phyloP scores from a whole-genome alignment of 2,113 vertebrate species.

The Tursiops truncatus region DNA sequence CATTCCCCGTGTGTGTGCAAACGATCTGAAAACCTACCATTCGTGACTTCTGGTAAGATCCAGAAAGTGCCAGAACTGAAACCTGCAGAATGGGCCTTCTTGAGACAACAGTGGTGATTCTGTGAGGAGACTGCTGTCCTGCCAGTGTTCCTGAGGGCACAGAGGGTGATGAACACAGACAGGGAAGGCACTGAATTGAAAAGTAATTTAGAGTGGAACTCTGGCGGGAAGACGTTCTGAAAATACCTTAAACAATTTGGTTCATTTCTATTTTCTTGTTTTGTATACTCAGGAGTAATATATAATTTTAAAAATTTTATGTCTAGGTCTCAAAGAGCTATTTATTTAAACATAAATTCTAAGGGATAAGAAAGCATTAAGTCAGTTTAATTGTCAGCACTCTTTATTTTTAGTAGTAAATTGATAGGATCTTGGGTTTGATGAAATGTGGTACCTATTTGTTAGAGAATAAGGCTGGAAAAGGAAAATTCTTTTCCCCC shows the following conservation, averaged over 20 bases:
- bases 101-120: background rate
- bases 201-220: background rate
- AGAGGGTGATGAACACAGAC: background rate
- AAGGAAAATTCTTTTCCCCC: background rate
- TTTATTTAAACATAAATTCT: background rate
- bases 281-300: background rate
- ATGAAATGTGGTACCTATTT: background rate
- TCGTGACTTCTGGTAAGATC: background rate
- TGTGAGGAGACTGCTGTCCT: background rate
- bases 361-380: background rate
- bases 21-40: background rate
- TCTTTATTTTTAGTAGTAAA: background rate
- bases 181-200: background rate
- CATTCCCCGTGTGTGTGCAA: background rate
- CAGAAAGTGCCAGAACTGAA: conserved; percentile 1
- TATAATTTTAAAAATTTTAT: background rate
- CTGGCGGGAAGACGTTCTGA: background rate
- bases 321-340: background rate
- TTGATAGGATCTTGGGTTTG: background rate
- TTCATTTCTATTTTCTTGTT: background rate
- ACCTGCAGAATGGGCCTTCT: background rate
- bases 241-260: background rate
- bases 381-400: background rate
- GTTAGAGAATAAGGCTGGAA: background rate
- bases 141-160: background rate